phyloP scores from a whole-genome alignment of 53 echinoderm and acorn worm genomes.

The Patiria pectinifera region DNA sequence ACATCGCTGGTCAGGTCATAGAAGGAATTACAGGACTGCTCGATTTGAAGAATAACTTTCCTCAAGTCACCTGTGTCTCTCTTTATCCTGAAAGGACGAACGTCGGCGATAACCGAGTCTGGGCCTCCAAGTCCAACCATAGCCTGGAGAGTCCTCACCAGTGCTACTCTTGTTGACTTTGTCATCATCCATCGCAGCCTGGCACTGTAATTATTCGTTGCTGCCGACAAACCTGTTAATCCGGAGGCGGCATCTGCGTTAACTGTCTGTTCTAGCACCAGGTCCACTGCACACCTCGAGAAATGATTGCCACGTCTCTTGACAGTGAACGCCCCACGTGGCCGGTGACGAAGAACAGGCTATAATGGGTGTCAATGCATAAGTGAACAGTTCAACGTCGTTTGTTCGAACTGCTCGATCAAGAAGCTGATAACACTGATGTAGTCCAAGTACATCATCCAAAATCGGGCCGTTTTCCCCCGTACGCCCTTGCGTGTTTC shows the following conservation, averaged over 20 bases:
- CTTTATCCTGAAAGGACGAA: slow-evolving; percentile 35
- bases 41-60: slow-evolving; percentile 16
- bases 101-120: not conserved
- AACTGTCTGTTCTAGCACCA: slow-evolving; percentile 54
- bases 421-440: slow-evolving; percentile 30
- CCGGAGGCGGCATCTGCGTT: slow-evolving; percentile 52
- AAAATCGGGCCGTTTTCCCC: slow-evolving; percentile 45
- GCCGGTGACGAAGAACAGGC: slow-evolving; percentile 49
- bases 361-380: not conserved
- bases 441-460: slow-evolving; percentile 22
- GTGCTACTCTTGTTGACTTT: slow-evolving; percentile 26
- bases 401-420: slow-evolving; percentile 8
- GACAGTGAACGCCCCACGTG: slow-evolving; percentile 20
- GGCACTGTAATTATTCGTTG: slow-evolving; percentile 42
- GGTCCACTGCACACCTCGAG: slow-evolving; percentile 29
- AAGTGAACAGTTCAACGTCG: slow-evolving; percentile 35
- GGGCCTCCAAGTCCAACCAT: slow-evolving; percentile 4
- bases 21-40: slow-evolving; percentile 67
- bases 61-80: slow-evolving; percentile 9
- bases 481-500: not conserved
- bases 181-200: slow-evolving; percentile 51
- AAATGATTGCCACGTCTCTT: slow-evolving; percentile 12
- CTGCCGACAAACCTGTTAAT: slow-evolving; percentile 20
- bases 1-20: not conserved
- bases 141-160: slow-evolving; percentile 4